Conservation (phyloP, 2,797 vertebrate genomes). For the Silurus aristotelis region DNA sequence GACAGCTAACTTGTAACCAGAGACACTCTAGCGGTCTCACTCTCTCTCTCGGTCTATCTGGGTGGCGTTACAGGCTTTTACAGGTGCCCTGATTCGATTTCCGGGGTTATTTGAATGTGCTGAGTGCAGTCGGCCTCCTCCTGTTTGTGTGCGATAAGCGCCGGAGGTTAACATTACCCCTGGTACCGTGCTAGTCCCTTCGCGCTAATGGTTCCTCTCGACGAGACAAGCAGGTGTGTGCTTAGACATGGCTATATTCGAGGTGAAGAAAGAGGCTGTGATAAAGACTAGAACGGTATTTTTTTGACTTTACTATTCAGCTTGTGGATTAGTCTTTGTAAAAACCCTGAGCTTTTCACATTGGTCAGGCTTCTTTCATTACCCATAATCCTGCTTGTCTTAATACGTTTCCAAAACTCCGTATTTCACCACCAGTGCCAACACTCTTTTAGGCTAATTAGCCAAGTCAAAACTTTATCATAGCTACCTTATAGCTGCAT, state of each 20-base stretch:
- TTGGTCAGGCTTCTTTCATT: background rate
- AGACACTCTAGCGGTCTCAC: conserved; percentile 47
- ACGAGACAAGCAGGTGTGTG: conserved; percentile 56
- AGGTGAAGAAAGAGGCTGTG: conserved; percentile 29
- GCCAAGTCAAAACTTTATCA: background rate
- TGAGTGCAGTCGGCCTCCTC: conserved; percentile 71
- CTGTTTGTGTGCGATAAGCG: conserved; percentile 71
- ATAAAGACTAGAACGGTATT: background rate
- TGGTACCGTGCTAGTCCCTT: background rate
- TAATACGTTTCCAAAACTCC: background rate
- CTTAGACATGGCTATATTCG: conserved; percentile 22
- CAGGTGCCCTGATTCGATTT: conserved; percentile 77
- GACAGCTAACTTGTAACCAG: conserved; percentile 52
- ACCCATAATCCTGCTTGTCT: background rate
- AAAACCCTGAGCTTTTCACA: background rate
- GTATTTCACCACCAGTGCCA: background rate
- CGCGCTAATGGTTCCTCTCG: conserved; percentile 45
- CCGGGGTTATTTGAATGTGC: conserved; percentile 73
- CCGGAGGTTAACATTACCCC: conserved; percentile 59
- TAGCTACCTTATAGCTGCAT: background rate
- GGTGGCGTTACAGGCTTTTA: conserved; percentile 55
- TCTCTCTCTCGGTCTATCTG: conserved; percentile 39
- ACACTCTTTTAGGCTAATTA: background rate
- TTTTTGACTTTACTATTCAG: background rate
- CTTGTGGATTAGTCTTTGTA: background rate